Percentiles rank a stretch among this genome's conserved stretches.
Conservation (phyloP, 2,888 invertebrate species). For the Nymphalis polychloros region DNA sequence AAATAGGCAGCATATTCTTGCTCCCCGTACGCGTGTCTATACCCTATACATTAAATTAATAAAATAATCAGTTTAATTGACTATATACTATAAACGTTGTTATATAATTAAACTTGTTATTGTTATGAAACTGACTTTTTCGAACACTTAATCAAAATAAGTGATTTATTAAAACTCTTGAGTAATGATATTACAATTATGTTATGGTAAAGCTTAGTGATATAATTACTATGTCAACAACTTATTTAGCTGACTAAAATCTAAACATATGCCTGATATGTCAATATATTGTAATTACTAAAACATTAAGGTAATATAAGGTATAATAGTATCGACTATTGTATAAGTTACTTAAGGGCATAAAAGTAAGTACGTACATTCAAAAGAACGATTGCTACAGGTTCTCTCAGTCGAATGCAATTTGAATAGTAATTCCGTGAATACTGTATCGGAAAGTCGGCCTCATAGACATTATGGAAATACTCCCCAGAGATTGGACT, state of each 20-base stretch:
- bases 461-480: constrained; percentile 42
- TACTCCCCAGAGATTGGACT: constrained; percentile 49
- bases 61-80: constrained; percentile 2
- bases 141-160: too few species aligned
- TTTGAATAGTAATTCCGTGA: constrained; percentile 36
- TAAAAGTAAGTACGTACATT: constrained; percentile 13
- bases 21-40: constrained; percentile 45
- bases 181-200: too few species aligned
- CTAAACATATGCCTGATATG: too few species aligned
- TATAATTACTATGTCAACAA: too few species aligned
- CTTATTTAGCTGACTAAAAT: too few species aligned
- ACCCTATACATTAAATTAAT: constrained; percentile 19
- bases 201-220: too few species aligned
- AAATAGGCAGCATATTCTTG: constrained; percentile 54
- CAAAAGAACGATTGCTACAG: constrained; percentile 27
- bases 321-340: not conserved
- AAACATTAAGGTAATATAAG: not conserved
- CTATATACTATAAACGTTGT: not conserved
- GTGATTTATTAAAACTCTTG: too few species aligned
- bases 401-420: constrained; percentile 32
- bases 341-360: not conserved
- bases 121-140: not conserved
- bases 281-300: too few species aligned
- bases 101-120: not conserved
- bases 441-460: constrained; percentile 48